phyloP scores from a whole-genome alignment of 2,888 invertebrate species.

The Catocala fraxini region DNA sequence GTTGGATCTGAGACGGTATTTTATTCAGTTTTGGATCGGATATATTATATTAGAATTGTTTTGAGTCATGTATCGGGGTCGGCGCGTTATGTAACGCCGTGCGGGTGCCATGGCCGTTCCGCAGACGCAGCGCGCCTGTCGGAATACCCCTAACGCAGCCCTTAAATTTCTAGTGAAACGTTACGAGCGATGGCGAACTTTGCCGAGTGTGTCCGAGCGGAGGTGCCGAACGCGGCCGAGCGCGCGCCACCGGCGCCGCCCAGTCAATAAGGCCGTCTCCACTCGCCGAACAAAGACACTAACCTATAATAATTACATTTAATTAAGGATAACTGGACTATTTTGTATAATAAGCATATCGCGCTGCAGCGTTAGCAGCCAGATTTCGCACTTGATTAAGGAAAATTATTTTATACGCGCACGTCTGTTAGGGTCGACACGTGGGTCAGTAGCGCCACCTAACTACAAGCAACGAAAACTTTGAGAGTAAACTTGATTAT shows the following conservation, averaged over 20 bases:
- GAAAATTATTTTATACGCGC: slow-evolving; percentile 46
- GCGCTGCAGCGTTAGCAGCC: slow-evolving; percentile 61
- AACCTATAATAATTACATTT: slow-evolving; percentile 87
- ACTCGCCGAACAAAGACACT: slow-evolving; percentile 85
- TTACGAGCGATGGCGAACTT: slow-evolving; percentile 64
- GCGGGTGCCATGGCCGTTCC: slow-evolving; percentile 64
- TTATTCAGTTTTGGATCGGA: slow-evolving; percentile 31
- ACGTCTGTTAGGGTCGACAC: slow-evolving; percentile 13
- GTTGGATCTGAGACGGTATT: slow-evolving; percentile 40
- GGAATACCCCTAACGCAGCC: slow-evolving; percentile 80
- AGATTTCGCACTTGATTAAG: slow-evolving; percentile 58
- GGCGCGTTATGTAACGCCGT: slow-evolving; percentile 67
- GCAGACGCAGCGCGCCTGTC: slow-evolving; percentile 71
- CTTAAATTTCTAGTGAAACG: slow-evolving; percentile 80
- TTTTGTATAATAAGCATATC: slow-evolving; percentile 78
- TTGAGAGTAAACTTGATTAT: slow-evolving; percentile 17
- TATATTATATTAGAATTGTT: slow-evolving; percentile 40
- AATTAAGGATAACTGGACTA: slow-evolving; percentile 83
- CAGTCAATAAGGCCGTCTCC: slow-evolving; percentile 87
- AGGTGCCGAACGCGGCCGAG: slow-evolving; percentile 68
- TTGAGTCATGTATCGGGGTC: slow-evolving; percentile 56
- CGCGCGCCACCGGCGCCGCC: slow-evolving; percentile 83
- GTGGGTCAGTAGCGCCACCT: slow-evolving; percentile 22
- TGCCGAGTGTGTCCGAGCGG: slow-evolving; percentile 70
- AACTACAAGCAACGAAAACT: slow-evolving; percentile 11